Evolutionary conservation across 2,797 vertebrate genomes (phyloP), one percentile per base, ranked within the genome.

Genomic region (Perodicticus potto): DNA sequence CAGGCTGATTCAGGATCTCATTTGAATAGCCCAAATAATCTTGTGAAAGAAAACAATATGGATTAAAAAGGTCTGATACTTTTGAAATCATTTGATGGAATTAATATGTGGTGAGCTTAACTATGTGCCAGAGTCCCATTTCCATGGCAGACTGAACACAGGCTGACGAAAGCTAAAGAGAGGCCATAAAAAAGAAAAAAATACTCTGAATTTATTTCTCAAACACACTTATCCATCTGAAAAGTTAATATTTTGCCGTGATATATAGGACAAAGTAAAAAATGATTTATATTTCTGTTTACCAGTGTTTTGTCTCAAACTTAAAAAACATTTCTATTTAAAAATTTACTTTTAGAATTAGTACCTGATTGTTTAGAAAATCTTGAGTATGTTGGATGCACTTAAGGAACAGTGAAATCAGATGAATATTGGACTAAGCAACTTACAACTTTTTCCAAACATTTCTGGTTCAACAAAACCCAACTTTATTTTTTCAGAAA

Each of bases 271-370:
- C 63, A 97, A 97, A 94, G 55, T 67, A 72, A 86, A 95, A 92
- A 77, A 27, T 49, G 23, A 95, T 81, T 95, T 91, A 96, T 96
- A 65, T 84, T 22, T 86, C 40, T 94, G 81, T 81, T 95, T 96
- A 82, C 59, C 57, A 93, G 59, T 84, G 59, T 92, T 93, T 96
- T 25, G 23, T 93, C 63, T 93, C 67, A 5, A 96, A 40, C n/a
- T 83, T 89, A 40, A 91, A 94, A 90, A 80, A 43, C 45, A 86
- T 73, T 89, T 63, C 73, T 96, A 84, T 85, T 93, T 93, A 95
- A 78, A 96, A 89, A 91, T 77, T 95, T 72, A 81, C 7, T 89
- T 34, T 93, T 57, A 94, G 96, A 97, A 80, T 95, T 96, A 94
- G 74, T 96, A 53, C 20, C 63, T 74, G 27, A 32, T 86, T 96